Base-by-base conservation (phyloP, 1,140 invertebrate genomes). In the Aphaenogaster rudis region DNA sequence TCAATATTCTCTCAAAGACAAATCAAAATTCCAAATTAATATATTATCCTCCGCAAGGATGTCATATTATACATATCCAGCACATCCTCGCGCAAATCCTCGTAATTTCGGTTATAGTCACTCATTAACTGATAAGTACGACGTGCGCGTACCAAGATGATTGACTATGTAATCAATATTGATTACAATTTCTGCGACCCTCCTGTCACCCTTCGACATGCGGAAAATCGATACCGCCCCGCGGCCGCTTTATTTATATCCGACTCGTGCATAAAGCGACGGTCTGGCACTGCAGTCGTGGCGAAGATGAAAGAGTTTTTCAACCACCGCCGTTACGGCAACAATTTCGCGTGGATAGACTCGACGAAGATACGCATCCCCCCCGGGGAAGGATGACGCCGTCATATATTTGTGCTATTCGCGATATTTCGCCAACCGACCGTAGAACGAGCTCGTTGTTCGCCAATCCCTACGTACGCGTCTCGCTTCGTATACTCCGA, bases 161-260 rank as follows among this genome's bases (percentile, higher is more conserved):
- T 89, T 80, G 76, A 86, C 76, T 77, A 48, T 52, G 79, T 72
- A 82, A 82, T 88, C 66, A 54, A 74, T 90, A 91, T 91, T 81
- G 90, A 90, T 86, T 88, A 36, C 57, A 88, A 85, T 90, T 88
- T 76, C 67, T 3, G 8, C 36, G 52, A 66, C 72, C 39, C 66
- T 67, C 45, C 64, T 45, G 89, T 89, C 88, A 89, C 72, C 85
- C 90, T 88, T 80, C 52, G 36, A 33, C 17, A 28, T 7, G 52
- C 33, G 36, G 61, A 84, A 88, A 86, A 89, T 91, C 89, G 82
- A 90, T 91, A 85, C 17, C 48, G 28, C 28, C 28, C 28, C 28
- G 28, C 28, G 42, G 7, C 64, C 36, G 21, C 54, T 91, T 91
- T 90, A 90, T 90, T 90, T 90, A 91, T 90, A 90, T 50, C 72